These are phyloP conservation scores for Ashinkailepas kermadecensis DNA, from an alignment of 2,888 invertebrate genomes.

Conservation along the genomic window DNA sequence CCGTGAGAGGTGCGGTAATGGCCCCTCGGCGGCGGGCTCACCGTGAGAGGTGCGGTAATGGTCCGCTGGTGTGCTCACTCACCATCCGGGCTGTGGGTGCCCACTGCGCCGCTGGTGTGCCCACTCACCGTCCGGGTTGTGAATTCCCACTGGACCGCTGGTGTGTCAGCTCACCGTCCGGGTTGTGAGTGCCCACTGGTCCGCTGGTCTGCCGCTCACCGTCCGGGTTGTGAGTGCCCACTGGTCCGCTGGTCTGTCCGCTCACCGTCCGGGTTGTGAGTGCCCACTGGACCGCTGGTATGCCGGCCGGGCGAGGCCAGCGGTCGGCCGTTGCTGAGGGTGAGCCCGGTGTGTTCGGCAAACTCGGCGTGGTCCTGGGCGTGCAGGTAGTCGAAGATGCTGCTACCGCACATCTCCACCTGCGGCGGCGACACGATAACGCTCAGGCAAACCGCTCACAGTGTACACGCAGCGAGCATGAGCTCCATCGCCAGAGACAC, in stretches of 20 bases:
- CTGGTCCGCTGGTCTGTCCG: conserved; percentile 40
- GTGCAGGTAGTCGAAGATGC: conserved; percentile 96
- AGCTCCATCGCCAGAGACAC: too few relatives aligned
- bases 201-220: conserved; percentile 54
- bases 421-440: conserved; percentile 41
- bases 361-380: conserved; percentile 91
- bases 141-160: too few relatives aligned
- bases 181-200: conserved; percentile 63
- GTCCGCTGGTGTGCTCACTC: too few relatives aligned
- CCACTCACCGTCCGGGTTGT: not conserved
- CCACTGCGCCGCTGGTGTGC: not conserved
- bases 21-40: too few relatives aligned
- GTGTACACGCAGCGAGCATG: too few relatives aligned
- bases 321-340: conserved; percentile 53
- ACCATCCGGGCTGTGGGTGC: not conserved
- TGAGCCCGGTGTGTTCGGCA: conserved; percentile 88
- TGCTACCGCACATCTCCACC: conserved; percentile 99
- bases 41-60: too few relatives aligned
- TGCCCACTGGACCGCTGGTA: conserved; percentile 52
- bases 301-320: conserved; percentile 61
- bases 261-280: conserved; percentile 85
- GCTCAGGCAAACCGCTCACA: too few relatives aligned
- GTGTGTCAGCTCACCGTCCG: not conserved
- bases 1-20: too few relatives aligned
- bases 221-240: conserved; percentile 60